Evolutionary conservation across 1,140 invertebrate genomes (phyloP).

Genomic region (Trichonephila clavata): DNA sequence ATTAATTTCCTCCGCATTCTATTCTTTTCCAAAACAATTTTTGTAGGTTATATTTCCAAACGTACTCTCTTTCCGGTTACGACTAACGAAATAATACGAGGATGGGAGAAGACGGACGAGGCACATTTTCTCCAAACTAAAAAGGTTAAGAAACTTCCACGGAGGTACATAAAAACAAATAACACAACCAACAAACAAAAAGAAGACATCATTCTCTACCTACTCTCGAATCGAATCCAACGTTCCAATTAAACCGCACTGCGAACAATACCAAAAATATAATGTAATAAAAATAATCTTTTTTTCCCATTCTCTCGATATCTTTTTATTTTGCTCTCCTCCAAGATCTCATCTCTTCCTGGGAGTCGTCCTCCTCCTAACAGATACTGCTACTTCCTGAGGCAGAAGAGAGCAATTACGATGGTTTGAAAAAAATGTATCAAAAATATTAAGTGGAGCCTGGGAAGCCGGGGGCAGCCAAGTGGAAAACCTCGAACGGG

Average conservation of each 20-base stretch:
- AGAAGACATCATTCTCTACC: not conserved
- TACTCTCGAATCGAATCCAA: not conserved
- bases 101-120: too few relatives aligned
- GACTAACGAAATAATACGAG: too few relatives aligned
- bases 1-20: not conserved
- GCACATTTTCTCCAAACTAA: not conserved
- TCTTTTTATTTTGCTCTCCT: not conserved
- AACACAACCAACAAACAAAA: not conserved
- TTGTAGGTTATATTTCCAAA: too few relatives aligned
- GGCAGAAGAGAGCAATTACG: conserved; percentile 37
- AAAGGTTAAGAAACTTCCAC: not conserved
- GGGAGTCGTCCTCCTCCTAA: too few relatives aligned
- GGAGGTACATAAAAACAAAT: not conserved
- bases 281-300: not conserved
- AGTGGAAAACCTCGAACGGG: conserved; percentile 22
- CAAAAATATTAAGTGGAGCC: conserved; percentile 3
- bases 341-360: too few relatives aligned
- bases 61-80: too few relatives aligned
- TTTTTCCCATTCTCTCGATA: not conserved
- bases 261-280: not conserved
- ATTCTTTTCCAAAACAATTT: too few relatives aligned
- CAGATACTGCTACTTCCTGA: not conserved
- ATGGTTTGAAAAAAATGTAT: conserved; percentile 19
- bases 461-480: conserved; percentile 20
- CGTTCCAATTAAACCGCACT: not conserved